phyloP scores from a whole-genome alignment of 2,113 vertebrate species.

The Camelus bactrianus region DNA sequence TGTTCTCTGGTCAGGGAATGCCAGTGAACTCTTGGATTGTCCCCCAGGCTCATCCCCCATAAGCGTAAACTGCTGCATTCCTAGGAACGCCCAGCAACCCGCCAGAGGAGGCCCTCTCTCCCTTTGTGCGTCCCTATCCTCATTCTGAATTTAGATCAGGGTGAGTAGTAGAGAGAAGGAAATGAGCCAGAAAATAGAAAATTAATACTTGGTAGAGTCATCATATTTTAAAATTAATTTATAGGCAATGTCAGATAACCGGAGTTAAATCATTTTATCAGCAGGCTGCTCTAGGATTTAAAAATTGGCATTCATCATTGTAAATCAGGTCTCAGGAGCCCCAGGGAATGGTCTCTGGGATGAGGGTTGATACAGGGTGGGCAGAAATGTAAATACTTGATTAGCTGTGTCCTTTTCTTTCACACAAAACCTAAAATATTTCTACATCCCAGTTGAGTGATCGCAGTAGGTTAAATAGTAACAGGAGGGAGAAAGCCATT shows the following conservation, averaged over 20 bases:
- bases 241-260: conserved; percentile 73
- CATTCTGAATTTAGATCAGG: conserved; percentile 73
- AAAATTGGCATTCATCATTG: conserved; percentile 70
- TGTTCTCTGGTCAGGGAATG: too few species aligned
- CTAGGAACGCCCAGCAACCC: background rate
- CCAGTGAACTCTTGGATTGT: background rate
- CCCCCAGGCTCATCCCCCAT: fast-evolving
- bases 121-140: background rate
- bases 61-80: background rate
- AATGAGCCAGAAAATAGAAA: conserved; percentile 84
- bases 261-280: conserved; percentile 78
- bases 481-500: background rate
- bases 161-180: conserved; percentile 70
- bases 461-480: background rate
- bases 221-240: conserved; percentile 82
- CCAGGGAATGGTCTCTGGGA: conserved; percentile 48
- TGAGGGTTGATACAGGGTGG: background rate
- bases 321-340: conserved; percentile 49
- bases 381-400: conserved; percentile 69
- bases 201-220: conserved; percentile 79
- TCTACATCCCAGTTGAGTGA: background rate
- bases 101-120: background rate
- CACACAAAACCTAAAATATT: conserved; percentile 2
- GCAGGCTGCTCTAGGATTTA: conserved; percentile 59
- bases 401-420: conserved; percentile 62